Evolutionary conservation across 35 echinoderm and acorn worm genomes (phyloP), one percentile per base, ranked within the genome.

Genomic region (Anneissia japonica): DNA sequence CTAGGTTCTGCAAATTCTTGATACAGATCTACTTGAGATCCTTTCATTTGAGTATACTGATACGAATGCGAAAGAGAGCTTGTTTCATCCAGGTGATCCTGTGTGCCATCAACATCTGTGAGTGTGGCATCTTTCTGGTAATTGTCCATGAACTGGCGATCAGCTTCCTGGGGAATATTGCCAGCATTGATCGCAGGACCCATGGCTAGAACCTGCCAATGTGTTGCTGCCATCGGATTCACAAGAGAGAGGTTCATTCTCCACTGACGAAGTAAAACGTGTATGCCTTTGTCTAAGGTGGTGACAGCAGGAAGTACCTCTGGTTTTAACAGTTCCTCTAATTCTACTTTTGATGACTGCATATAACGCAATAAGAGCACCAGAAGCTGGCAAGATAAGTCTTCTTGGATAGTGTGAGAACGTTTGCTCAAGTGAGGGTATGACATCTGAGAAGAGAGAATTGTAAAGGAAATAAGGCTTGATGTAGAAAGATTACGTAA

Each of bases 341-440:
- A 87, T 12, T 93, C 85, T 32, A 82, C 73, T 73, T 72, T 82
- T 37, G 93, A 43, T 1, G 77, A 88, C 26, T 38, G 72, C 23
- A 98, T 90, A 92, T 94, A 93, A 19, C 87, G 82, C 86, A 89
- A 90, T 12, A 98, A 84, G 30, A 92, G 86, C 4, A 82, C 46
- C 31, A 98, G 82, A 32, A 98, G 89, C 80, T 98, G 95, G 64
- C 95, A 98, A 7, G 95, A 98, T 38, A 93, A 81, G 73, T 98
- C 95, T 32, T 90, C 82, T 33, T 86, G 83, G 0, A 98, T 82
- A 19, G 91, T 86, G 75, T 93, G 82, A 33, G 79, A 81, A 85
- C 90, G 33, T 36, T 55, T 30, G 86, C 85, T 34, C 82, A 77
- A 83, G 83, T 94, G 31, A 82, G 81, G 1, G 74, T 91, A 38